phyloP scores from a whole-genome alignment of 2,797 vertebrate genomes.

The Enteromius unitaeniatus region DNA sequence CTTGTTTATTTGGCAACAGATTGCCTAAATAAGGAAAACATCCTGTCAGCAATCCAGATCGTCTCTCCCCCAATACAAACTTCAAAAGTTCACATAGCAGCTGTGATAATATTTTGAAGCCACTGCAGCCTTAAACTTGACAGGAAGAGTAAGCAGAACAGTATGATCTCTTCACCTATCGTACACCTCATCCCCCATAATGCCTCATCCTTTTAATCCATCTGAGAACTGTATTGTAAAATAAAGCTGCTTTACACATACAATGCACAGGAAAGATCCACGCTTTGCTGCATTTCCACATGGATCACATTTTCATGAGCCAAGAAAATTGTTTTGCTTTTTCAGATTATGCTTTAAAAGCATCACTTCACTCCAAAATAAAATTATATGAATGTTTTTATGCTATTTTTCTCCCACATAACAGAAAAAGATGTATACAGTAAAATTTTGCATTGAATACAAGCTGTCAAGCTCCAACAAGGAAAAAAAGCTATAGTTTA shows the following conservation, averaged over 20 bases:
- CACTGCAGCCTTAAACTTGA: slow-evolving; percentile 1
- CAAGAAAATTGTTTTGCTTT: background rate
- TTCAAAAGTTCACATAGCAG: slow-evolving; percentile 26
- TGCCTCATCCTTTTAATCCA: slow-evolving; percentile 8
- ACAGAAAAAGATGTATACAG: too few species aligned
- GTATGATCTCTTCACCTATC: slow-evolving; percentile 26
- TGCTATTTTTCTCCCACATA: too few species aligned
- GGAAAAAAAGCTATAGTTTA: background rate
- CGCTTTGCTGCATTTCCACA: background rate
- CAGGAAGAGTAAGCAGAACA: slow-evolving; percentile 18
- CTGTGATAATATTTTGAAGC: slow-evolving; percentile 38
- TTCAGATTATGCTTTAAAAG: slow-evolving; percentile 12
- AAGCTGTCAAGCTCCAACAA: background rate
- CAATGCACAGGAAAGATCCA: background rate
- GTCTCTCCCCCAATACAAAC: background rate
- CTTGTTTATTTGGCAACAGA: background rate
- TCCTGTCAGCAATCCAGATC: slow-evolving; percentile 4
- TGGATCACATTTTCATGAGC: slow-evolving; percentile 17
- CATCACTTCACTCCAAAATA: background rate
- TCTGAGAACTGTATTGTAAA: slow-evolving; percentile 8
- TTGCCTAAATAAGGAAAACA: background rate
- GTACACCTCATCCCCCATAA: slow-evolving; percentile 1
- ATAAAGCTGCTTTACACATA: slow-evolving; percentile 30
- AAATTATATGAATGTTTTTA: background rate
- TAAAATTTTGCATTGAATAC: background rate